Base-by-base conservation (phyloP, 1,140 invertebrate species). In the Helicoverpa armigera region DNA sequence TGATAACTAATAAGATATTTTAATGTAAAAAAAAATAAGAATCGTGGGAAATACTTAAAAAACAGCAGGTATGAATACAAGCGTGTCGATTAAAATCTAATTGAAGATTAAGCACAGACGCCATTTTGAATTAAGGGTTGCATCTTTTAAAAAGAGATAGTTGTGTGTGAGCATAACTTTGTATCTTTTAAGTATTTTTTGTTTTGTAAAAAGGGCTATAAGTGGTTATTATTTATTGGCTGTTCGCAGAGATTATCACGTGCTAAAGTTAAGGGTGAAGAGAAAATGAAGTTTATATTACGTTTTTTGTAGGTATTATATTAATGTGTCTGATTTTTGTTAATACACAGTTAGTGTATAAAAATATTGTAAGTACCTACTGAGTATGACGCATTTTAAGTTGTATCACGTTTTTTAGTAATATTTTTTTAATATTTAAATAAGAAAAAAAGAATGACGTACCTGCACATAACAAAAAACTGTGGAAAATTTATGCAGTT, bases 61-160 rank as follows among this genome's bases (percentile, higher is more conserved):
- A 23, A 65, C 35, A 63, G 56, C 61, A 82, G 69, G 75, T 78
- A 78, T 14, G 29, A 29, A 48, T 63, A 14, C 2, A 79, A 53
- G 35, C 35, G 29, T 65, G 63, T 76, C 53, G 74, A 80, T 80
- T 67, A 56, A 60, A 74, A 65, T 79, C 70, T 60, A 79, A 79
- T 69, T 69, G 53, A 72, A 80, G 73, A 83, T 82, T 83, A 76
- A 75, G 50, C 80, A 79, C 76, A 63, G 53, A 14, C 69, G 48
- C 23, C 18, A 56, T 67, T 65, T 43, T 31, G 12, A 65, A n/a
- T 43, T 67, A 75, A 80, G 60, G 65, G 77, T 79, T 60, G 35
- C 3, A 70, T 79, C 23, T 72, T 23, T 72, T 43, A 60, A 29
- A 63, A 54, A 73, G 31, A 53, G 18, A 56, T 48, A n/a, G 13